phyloP scores from a whole-genome alignment of 2,888 invertebrate species.

The Aproaerema taeniolella region DNA sequence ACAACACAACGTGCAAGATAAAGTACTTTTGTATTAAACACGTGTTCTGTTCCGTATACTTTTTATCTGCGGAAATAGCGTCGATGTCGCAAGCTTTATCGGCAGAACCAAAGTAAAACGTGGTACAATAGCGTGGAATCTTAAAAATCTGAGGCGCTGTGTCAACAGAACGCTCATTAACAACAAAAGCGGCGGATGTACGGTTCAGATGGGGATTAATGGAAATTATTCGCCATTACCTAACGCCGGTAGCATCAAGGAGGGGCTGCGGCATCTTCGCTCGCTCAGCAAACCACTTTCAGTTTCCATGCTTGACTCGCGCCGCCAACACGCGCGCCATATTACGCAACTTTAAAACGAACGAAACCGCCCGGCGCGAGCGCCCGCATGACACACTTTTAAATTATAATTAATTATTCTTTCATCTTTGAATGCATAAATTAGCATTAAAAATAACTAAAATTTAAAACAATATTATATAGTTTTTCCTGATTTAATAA shows the following conservation, averaged over 20 bases:
- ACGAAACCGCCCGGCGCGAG: conserved; percentile 40
- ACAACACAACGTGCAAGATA: too few relatives aligned
- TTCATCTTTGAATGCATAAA: too few relatives aligned
- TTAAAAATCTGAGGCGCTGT: conserved; percentile 24
- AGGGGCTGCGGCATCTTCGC: conserved; percentile 31
- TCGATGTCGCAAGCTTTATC: too few relatives aligned
- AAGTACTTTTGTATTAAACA: too few relatives aligned
- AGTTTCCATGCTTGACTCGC: conserved; percentile 57
- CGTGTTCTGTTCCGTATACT: too few relatives aligned
- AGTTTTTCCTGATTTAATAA: too few relatives aligned
- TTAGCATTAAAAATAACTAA: too few relatives aligned
- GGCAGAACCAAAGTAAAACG: too few relatives aligned
- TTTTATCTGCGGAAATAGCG: too few relatives aligned
- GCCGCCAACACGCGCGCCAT: conserved; percentile 47
- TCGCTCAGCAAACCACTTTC: conserved; percentile 52
- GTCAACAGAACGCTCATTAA: conserved; percentile 28
- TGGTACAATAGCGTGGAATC: too few relatives aligned
- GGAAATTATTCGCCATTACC: conserved; percentile 44
- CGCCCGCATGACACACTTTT: conserved; percentile 61
- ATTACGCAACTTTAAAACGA: conserved; percentile 40
- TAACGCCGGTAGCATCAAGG: conserved; percentile 39
- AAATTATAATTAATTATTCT: conserved; percentile 25
- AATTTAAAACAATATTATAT: too few relatives aligned
- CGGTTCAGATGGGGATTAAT: conserved; percentile 47
- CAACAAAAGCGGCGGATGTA: conserved; percentile 38